Evolutionary conservation across 2,888 invertebrate species (phyloP).

Genomic region (Mesorhabditis sp.): DNA sequence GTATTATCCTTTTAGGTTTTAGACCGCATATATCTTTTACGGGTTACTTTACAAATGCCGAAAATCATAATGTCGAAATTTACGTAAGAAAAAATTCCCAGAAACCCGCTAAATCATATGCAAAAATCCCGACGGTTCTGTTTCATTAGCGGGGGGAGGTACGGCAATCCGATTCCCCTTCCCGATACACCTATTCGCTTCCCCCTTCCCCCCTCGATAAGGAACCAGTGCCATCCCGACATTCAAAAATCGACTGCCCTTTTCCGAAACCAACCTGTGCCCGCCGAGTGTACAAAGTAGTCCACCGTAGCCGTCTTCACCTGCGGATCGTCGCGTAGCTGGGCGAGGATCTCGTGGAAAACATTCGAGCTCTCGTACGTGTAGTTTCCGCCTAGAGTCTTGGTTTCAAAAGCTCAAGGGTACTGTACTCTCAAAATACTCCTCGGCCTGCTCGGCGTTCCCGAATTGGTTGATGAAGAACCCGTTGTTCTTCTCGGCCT

Average conservation of each 20-base stretch:
- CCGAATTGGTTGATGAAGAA: constrained; percentile 51
- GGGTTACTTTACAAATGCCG: too few relatives aligned
- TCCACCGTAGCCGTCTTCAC: constrained; percentile 25
- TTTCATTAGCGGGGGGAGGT: too few relatives aligned
- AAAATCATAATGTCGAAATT: too few relatives aligned
- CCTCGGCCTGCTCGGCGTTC: constrained; percentile 48
- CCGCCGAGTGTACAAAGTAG: constrained; percentile 47
- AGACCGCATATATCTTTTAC: too few relatives aligned
- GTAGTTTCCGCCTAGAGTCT: constrained; percentile 28
- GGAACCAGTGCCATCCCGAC: too few relatives aligned
- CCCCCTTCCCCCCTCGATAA: too few relatives aligned
- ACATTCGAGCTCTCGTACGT: constrained; percentile 42
- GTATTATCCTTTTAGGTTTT: background rate
- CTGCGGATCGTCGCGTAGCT: constrained; percentile 23
- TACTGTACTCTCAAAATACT: constrained; percentile 41
- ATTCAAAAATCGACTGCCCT: background rate
- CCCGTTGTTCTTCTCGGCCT: constrained; percentile 34
- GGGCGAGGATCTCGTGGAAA: constrained; percentile 43
- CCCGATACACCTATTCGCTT: too few relatives aligned
- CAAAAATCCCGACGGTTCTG: too few relatives aligned
- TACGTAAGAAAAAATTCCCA: too few relatives aligned
- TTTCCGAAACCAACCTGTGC: constrained; percentile 27
- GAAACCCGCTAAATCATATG: too few relatives aligned
- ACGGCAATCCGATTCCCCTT: too few relatives aligned
- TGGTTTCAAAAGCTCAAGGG: background rate